Evolutionary conservation across 1,140 invertebrate genomes (phyloP), one percentile per base, ranked within the genome.

Genomic region (Drosophila takahashii): DNA sequence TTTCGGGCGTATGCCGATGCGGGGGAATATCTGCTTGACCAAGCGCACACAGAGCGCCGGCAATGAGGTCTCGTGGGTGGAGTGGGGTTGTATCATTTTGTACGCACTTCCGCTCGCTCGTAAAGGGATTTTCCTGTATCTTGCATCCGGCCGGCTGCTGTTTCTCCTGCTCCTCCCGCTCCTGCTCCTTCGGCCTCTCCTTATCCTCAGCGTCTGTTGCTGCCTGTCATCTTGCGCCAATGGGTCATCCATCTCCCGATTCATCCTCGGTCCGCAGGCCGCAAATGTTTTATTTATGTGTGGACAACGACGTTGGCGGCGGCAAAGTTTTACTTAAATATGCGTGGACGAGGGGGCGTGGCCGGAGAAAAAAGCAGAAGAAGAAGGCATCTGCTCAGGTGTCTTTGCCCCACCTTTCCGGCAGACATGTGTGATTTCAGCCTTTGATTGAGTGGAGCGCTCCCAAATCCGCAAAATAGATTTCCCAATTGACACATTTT

Each of bases 211-310:
- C 22, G 39, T 36, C 22, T 58, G 39, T 34, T 36, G 39, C 42
- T 57, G 64, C 18, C 77, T 89, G 84, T 89, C 84, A 89, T 89
- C 77, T 89, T 89, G 80, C 80, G 85, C 85, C 85, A 90, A 64
- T 90, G 85, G 84, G 85, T 90, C 84, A 89, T 89, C 84, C 84
- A 89, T 89, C 84, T 90, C 78, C 73, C 73, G 58, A 80, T 89
- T 84, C 81, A 79, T 80, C 85, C 76, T 89, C 71, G 78, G 80
- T 71, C 54, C 65, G 80, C 77, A 77, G 79, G 41, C 85, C 85
- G 77, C 84, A 90, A 90, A 89, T 89, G 85, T 89, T 89, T 89
- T 89, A 89, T 89, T 89, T 89, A 89, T 89, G 79, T 89, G 84
- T 89, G 85, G 85, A 90, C 81, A 81, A 65, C 48, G 37, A 51